phyloP scores from a whole-genome alignment of 1,140 invertebrate genomes.

The Lucilia cuprina region DNA sequence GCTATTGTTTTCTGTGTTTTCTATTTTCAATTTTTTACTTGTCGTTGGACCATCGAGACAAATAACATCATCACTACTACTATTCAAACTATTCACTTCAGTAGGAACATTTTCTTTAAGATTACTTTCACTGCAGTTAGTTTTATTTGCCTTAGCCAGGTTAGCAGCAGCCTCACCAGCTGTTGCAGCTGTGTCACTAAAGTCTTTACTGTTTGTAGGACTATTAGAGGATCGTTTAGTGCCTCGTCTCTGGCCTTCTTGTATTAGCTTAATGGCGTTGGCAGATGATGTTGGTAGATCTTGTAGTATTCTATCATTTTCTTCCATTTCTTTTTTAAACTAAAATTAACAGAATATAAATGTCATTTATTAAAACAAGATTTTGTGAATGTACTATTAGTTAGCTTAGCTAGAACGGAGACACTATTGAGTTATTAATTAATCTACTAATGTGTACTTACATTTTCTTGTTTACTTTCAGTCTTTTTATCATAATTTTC shows the following conservation, averaged over 20 bases:
- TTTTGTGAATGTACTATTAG: too few species aligned
- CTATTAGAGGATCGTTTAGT: slow-evolving; percentile 27
- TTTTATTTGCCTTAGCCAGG: neutral
- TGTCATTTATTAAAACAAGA: too few species aligned
- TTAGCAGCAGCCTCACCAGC: neutral
- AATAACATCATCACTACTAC: neutral
- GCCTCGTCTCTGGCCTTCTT: slow-evolving; percentile 22
- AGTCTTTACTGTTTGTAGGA: neutral
- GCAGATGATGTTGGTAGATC: slow-evolving; percentile 26
- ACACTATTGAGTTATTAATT: too few species aligned
- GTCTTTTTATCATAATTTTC: slow-evolving; percentile 59
- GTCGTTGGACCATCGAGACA: neutral
- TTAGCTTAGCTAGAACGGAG: too few species aligned
- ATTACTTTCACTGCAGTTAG: neutral
- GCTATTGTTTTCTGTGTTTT: neutral
- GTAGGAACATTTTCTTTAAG: slow-evolving; percentile 23
- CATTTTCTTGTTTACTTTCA: slow-evolving; percentile 44
- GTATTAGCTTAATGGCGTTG: slow-evolving; percentile 9
- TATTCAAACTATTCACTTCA: neutral
- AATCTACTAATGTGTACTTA: too few species aligned
- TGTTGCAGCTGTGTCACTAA: neutral
- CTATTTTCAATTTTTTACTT: slow-evolving; percentile 39
- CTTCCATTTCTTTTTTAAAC: neutral
- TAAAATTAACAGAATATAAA: neutral
- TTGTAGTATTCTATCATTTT: slow-evolving; percentile 1